phyloP scores from a whole-genome alignment of 1,140 invertebrate species.

The Lucilia cuprina region DNA sequence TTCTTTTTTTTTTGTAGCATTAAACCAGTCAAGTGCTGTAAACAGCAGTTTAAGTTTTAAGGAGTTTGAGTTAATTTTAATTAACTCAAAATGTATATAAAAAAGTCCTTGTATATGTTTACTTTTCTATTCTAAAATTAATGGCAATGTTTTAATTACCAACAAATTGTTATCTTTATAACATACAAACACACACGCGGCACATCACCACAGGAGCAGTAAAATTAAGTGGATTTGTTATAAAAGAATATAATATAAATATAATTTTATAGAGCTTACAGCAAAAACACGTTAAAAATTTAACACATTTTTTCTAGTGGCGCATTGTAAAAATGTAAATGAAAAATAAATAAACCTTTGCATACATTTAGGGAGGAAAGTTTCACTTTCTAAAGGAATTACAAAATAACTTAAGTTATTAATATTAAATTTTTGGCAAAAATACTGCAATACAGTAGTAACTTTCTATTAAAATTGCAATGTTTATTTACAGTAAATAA shows the following conservation, averaged over 20 bases:
- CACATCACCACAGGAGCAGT: constrained; percentile 15
- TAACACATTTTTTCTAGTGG: not conserved
- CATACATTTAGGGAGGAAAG: not conserved
- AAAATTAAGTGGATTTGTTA: constrained; percentile 31
- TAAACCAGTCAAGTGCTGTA: not conserved
- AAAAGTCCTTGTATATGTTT: not conserved
- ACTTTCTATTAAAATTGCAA: no score
- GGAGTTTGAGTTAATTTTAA: not conserved
- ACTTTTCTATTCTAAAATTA: not conserved
- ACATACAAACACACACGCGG: not conserved
- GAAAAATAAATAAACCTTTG: not conserved
- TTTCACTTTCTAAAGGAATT: no score
- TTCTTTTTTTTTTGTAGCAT: not conserved
- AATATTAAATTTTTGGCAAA: no score
- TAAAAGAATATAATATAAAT: not conserved
- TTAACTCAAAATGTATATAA: not conserved
- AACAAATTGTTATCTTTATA: constrained; percentile 33
- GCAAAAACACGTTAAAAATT: not conserved
- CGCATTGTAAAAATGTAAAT: not conserved
- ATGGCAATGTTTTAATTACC: constrained; percentile 24
- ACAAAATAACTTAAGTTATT: no score
- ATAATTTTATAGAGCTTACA: not conserved
- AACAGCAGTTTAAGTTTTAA: not conserved
- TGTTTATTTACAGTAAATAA: no score
- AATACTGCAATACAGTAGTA: no score